Base-by-base conservation (phyloP, 2,113 vertebrate genomes). In the Formicarius rufipectus region DNA sequence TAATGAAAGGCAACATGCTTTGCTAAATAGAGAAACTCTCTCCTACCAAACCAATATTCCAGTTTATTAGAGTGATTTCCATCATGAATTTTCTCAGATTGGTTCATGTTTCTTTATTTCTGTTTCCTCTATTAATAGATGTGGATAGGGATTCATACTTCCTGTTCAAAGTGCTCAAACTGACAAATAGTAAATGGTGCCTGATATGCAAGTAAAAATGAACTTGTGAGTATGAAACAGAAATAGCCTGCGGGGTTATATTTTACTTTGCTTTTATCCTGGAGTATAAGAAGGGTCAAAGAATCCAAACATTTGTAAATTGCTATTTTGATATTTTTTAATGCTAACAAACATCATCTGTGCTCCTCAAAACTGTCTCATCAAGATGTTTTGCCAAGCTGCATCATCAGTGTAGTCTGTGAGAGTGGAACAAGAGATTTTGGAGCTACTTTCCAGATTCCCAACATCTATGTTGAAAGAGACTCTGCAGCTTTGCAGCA, bases 391-490 rank as follows among this genome's bases (percentile, higher is more conserved):
- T 12, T 73, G n/a, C 20, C 15, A 42, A 74, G 15, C 33, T 71
- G 20, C n/a, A 79, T 40, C 53, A 72, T 67, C 39, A 39, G 16
- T 27, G 14, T 49, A 44, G 58, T 28, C 47, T 81, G 33, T 44
- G 42, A 53, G 6, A 49, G 13, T 23, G 27, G 23, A 89, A 62
- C 8, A 25, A 50, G 24, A 86, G 27, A 63, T 45, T 13, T n/a
- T 66, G 12, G 37, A 80, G 31, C 12, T 77, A 58, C 22, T 75
- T 86, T 87, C n/a, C 28, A 84, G 83, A 89, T 77, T 52, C 21
- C 15, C 12, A 59, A 35, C 0, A 0, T 39, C 14, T 66, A 10
- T 10, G 3, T 28, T 80, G 76, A 71, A 93, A 39, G 23, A 73
- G 28, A 40, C 14, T 53, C 31, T 59, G 28, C 23, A 67, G 60